phyloP scores from a whole-genome alignment of 2,113 vertebrate species.

The Lycaon pictus region DNA sequence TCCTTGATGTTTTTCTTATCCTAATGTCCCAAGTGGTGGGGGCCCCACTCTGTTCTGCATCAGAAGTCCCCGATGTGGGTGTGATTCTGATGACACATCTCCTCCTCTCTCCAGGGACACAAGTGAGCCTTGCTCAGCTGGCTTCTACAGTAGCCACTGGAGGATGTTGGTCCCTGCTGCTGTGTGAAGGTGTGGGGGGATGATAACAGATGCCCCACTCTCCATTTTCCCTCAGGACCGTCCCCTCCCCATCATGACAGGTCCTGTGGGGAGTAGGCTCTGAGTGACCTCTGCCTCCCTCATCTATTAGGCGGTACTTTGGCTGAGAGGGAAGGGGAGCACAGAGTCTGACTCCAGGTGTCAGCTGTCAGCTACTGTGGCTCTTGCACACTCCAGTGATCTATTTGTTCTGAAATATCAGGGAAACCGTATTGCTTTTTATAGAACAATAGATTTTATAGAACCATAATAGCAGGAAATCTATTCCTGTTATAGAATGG shows the following conservation, averaged over 20 bases:
- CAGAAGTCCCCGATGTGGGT: background rate
- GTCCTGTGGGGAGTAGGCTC: background rate
- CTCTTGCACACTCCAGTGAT: background rate
- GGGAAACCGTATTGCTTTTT: background rate
- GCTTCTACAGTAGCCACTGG: background rate
- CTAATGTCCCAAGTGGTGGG: background rate
- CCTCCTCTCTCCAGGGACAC: background rate
- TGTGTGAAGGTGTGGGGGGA: background rate
- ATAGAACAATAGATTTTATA: background rate
- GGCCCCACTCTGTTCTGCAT: background rate
- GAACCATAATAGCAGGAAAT: background rate
- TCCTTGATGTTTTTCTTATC: background rate
- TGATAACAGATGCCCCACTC: background rate
- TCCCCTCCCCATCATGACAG: no score
- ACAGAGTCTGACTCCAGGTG: background rate
- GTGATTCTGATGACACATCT: background rate
- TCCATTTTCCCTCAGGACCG: background rate
- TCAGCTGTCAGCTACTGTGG: background rate
- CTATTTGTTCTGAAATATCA: background rate
- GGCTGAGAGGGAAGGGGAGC: background rate
- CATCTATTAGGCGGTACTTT: background rate
- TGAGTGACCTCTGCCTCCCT: background rate
- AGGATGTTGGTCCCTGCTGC: background rate
- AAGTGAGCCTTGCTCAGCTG: background rate
- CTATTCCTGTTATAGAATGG: background rate